Evolutionary conservation across 2,888 invertebrate genomes (phyloP), one percentile per base, ranked within the genome.

Genomic region (Rhorus exstirpatorius): DNA sequence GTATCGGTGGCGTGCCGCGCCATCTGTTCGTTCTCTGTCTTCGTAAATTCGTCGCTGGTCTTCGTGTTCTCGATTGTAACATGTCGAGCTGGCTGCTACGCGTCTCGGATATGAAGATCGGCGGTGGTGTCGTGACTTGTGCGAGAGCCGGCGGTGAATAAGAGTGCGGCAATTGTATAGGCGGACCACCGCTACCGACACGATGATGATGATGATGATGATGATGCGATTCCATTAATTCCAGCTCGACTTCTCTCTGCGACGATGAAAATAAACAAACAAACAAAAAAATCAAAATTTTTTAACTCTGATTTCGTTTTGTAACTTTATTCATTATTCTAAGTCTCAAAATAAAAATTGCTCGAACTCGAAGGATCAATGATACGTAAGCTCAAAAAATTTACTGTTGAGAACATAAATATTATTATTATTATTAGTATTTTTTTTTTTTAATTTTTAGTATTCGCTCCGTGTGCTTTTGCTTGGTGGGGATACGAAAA

Each of bases 121-220:
- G 92, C 4, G 91, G 93, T 38, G 95, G 94, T 79, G 95, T 94
- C 67, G 94, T 93, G 46, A 94, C 94, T 86, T 95, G 95, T 53
- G 94, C 93, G 51, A 94, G 92, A 75, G 92, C 90, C 26, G 92
- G 91, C 19, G 92, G 92, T 49, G 92, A 92, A 84, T 92, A 93
- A 65, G 93, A 93, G 78, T 93, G 93, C 14, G 93, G 93, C 76
- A 94, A 89, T 26, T 91, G 88, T 70, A 92, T 83, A 26, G 90
- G 91, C n/a, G 91, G 89, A 46, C 90, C 90, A 24, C 89, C 89
- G 7, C 94, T 74, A 93, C 94, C 84, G 93, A 94, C 91, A 35
- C 92, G 93, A 83, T 93, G 90, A 70, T 93, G 91, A 82, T 92
- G 92, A 77, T 92, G 91, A 53, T 93, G 90, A 70, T 93, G 91